A percentile compares a stretch with the other conserved stretches of the same genome.
Conservation (phyloP, 1,140 invertebrate genomes). For the Apis cerana region DNA sequence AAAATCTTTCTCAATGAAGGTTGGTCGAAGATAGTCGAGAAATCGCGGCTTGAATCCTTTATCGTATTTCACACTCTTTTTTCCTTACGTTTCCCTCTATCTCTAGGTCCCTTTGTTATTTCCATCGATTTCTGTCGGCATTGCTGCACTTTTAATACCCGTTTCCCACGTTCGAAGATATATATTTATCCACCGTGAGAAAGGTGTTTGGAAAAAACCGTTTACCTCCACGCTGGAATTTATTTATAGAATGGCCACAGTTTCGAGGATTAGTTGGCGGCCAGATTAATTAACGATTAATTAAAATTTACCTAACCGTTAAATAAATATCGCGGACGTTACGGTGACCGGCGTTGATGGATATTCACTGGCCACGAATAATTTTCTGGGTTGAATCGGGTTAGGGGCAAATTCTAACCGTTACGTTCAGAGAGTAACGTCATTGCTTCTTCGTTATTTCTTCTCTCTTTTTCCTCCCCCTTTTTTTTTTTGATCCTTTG, state of each 20-base stretch:
- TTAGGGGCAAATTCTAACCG: not conserved
- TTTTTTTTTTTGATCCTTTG: not conserved
- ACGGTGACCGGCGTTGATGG: not conserved
- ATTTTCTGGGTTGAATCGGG: not conserved
- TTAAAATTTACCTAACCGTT: slow-evolving; percentile 45
- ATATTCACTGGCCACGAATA: not conserved
- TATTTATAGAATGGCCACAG: not conserved
- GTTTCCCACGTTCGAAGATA: too few species aligned
- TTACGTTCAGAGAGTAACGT: not conserved
- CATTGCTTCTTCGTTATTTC: not conserved
- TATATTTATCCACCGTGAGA: not conserved
- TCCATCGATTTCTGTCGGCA: not conserved
- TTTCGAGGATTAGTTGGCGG: not conserved
- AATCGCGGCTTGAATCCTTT: not conserved
- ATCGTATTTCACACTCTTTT: not conserved
- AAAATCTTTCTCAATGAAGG: not conserved
- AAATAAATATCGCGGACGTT: slow-evolving; percentile 16
- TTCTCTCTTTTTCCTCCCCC: too few species aligned
- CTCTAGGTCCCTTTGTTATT: not conserved
- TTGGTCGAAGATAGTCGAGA: not conserved
- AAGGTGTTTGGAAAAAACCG: not conserved
- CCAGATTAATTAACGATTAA: slow-evolving; percentile 42
- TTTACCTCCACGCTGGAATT: not conserved
- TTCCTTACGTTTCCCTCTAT: not conserved
- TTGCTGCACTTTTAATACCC: not conserved